These are phyloP conservation scores for Amblyornis subalaris DNA, from an alignment of 2,113 vertebrate species.

Conservation along the genomic window DNA sequence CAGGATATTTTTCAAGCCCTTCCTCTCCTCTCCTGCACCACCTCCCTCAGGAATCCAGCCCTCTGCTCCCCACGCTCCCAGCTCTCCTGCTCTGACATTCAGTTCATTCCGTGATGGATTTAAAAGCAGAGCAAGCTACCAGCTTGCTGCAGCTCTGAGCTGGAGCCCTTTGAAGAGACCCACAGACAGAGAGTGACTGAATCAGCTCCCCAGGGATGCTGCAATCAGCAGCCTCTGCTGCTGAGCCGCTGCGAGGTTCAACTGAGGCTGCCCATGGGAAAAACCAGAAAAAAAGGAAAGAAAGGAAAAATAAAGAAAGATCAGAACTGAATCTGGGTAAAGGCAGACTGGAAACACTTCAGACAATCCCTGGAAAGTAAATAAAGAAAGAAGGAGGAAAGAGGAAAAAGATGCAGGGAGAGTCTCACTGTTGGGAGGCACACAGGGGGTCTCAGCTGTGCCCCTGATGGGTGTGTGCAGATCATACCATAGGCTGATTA, in stretches of 20 bases:
- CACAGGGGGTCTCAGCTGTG: background rate
- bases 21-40: background rate
- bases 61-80: background rate
- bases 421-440: background rate
- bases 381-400: background rate
- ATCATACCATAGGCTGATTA: background rate
- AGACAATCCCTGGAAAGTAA: constrained; percentile 25
- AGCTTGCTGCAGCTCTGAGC: background rate
- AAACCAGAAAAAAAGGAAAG: no score
- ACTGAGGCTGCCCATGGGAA: background rate
- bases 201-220: background rate
- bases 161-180: constrained; percentile 2
- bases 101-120: background rate
- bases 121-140: background rate
- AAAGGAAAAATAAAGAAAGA: background rate
- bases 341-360: constrained; percentile 9
- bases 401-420: background rate
- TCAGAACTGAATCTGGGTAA: background rate
- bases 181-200: background rate
- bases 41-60: background rate
- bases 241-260: background rate
- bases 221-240: background rate
- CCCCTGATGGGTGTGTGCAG: background rate
- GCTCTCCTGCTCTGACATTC: background rate
- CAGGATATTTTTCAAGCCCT: background rate